Percentiles rank a stretch among this genome's conserved stretches.
Conservation (phyloP, 1,140 invertebrate genomes). For the Solenopsis fugax region DNA sequence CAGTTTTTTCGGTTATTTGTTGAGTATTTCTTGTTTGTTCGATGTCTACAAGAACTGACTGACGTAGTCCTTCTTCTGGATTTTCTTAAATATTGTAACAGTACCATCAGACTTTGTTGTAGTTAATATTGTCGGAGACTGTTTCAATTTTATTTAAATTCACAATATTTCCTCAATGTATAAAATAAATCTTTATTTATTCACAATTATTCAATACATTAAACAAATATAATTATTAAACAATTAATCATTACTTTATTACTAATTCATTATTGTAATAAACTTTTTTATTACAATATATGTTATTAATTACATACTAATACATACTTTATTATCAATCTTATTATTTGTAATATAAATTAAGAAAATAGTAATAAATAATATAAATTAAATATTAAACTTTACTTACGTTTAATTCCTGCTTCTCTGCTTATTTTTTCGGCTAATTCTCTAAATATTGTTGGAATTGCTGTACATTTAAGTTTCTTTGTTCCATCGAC, state of each 20-base stretch:
- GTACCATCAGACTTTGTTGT: neutral
- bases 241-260: no score
- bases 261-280: no score
- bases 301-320: neutral
- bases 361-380: neutral
- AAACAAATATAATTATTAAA: no score
- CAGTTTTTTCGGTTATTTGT: no score
- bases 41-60: neutral
- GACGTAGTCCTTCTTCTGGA: neutral
- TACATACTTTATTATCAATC: neutral
- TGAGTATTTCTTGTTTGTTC: no score
- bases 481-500: slow-evolving; percentile 1
- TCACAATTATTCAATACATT: no score
- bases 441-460: neutral
- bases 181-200: neutral
- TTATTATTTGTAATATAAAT: neutral
- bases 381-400: neutral
- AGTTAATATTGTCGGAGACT: neutral
- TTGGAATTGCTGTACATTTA: neutral
- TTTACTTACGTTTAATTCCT: neutral
- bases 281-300: no score
- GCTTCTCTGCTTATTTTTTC: neutral
- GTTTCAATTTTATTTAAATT: neutral
- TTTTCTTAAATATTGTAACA: neutral
- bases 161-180: neutral